phyloP scores from a whole-genome alignment of 2,113 vertebrate species.

The Pardalotus punctatus region DNA sequence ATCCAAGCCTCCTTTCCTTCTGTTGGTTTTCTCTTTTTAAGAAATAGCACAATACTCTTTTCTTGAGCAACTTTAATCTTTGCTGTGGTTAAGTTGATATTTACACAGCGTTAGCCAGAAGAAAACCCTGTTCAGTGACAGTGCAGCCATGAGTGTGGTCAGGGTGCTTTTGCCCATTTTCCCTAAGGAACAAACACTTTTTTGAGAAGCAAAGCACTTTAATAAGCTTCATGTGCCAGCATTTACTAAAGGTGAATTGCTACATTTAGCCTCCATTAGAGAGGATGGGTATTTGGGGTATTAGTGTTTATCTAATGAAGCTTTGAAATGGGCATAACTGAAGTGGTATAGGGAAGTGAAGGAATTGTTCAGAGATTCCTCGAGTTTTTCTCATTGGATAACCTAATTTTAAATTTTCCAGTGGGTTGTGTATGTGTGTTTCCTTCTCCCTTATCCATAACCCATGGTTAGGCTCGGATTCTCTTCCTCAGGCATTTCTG shows the following conservation, averaged over 20 bases:
- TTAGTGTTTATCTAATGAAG: accelerated
- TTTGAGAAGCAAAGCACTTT: background rate
- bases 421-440: background rate
- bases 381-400: background rate
- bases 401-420: background rate
- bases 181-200: background rate
- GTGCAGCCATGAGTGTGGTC: accelerated
- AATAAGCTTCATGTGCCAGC: background rate
- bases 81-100: background rate
- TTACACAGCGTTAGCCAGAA: background rate
- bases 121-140: accelerated
- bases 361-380: background rate
- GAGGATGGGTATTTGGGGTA: background rate
- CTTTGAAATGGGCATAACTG: background rate
- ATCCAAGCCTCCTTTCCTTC: background rate
- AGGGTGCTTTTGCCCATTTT: background rate
- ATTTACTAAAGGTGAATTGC: background rate
- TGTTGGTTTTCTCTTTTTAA: background rate
- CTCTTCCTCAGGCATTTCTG: background rate
- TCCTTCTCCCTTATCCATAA: background rate
- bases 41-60: background rate
- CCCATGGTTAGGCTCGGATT: background rate
- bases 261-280: accelerated
- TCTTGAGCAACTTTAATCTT: background rate
- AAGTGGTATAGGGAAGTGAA: background rate